These are phyloP conservation scores for Todiramphus saurophagus DNA, from an alignment of 2,113 vertebrate species.

Conservation along the genomic window DNA sequence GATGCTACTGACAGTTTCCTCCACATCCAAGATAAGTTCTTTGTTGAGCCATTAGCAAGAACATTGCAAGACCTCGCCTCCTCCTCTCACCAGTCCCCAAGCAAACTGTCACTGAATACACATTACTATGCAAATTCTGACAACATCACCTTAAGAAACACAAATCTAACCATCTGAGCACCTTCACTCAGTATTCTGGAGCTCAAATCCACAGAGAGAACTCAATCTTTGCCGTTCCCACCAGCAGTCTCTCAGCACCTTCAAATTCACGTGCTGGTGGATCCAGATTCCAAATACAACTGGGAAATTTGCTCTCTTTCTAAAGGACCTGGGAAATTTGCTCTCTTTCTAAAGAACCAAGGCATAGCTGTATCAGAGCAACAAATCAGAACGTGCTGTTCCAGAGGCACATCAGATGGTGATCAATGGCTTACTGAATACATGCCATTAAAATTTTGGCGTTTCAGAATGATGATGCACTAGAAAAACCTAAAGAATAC, in stretches of 20 bases:
- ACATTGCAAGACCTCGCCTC: background rate
- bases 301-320: background rate
- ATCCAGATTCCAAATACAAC: background rate
- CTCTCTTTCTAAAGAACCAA: background rate
- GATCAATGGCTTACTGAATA: background rate
- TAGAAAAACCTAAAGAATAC: background rate
- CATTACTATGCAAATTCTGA: background rate
- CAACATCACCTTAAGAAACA: background rate
- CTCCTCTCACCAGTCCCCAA: background rate
- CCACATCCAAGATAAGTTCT: background rate
- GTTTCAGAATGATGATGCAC: fast-evolving
- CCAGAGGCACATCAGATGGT: background rate
- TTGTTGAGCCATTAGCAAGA: background rate
- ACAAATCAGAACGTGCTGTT: background rate
- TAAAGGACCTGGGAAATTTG: background rate
- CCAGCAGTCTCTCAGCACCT: background rate
- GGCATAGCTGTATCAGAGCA: background rate
- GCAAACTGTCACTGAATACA: background rate
- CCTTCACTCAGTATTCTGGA: background rate
- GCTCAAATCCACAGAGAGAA: background rate
- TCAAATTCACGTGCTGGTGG: background rate
- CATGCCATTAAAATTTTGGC: background rate
- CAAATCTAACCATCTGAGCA: background rate
- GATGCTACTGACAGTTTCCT: background rate
- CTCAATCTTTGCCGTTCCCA: background rate